phyloP scores from a whole-genome alignment of 2,113 vertebrate genomes.

The Pogona vitticeps region DNA sequence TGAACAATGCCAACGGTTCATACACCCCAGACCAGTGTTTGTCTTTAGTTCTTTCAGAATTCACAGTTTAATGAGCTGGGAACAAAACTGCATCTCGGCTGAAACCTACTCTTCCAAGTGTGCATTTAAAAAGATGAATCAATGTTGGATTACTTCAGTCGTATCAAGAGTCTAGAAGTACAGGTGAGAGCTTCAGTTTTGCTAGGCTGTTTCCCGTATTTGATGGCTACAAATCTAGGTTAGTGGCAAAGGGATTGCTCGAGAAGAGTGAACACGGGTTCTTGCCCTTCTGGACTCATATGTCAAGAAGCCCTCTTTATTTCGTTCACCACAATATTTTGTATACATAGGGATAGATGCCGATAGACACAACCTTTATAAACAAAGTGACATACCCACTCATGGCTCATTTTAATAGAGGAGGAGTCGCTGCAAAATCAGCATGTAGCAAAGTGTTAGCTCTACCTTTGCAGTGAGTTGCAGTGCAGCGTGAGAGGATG shows the following conservation, averaged over 20 bases:
- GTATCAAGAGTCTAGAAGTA: slow-evolving; percentile 52
- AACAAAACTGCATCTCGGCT: too few relatives aligned
- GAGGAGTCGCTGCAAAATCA: slow-evolving; percentile 67
- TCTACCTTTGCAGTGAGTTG: slow-evolving; percentile 75
- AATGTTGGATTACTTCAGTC: slow-evolving; percentile 20
- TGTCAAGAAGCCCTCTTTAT: not conserved
- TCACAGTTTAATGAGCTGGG: too few relatives aligned
- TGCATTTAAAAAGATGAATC: slow-evolving; percentile 51
- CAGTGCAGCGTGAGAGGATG: slow-evolving; percentile 76
- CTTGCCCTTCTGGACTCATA: not conserved
- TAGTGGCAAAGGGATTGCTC: too few relatives aligned
- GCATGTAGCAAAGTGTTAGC: slow-evolving; percentile 73
- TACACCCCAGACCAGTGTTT: too few relatives aligned
- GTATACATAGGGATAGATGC: too few relatives aligned
- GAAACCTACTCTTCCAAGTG: too few relatives aligned
- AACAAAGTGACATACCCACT: not conserved
- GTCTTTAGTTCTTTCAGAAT: too few relatives aligned
- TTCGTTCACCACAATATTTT: not conserved
- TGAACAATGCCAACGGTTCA: too few relatives aligned
- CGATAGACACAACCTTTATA: slow-evolving; percentile 13
- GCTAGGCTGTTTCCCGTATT: not conserved
- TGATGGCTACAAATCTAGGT: not conserved
- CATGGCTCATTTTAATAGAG: slow-evolving; percentile 69
- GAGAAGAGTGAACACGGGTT: not conserved
- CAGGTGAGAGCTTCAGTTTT: slow-evolving; percentile 44